A percentile compares a stretch with the other conserved stretches of the same genome.
These are phyloP conservation scores for Eucriotettix oculatus DNA, from an alignment of 2,888 invertebrate species.

Conservation along the genomic window DNA sequence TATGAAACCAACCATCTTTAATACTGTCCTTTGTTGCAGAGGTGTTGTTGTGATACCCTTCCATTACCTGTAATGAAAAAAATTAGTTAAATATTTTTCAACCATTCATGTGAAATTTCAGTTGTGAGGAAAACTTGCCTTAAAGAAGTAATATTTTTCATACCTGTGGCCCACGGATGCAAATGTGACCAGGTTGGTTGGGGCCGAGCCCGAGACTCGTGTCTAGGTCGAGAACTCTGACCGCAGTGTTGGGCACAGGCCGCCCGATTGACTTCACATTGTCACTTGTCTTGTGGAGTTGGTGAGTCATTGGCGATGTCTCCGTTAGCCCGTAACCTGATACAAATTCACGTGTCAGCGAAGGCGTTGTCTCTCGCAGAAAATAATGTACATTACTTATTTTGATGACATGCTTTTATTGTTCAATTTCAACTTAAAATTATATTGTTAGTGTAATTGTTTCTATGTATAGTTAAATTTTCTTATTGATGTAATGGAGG, in stretches of 20 bases:
- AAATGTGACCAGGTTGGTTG: neutral
- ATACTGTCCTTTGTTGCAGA: conserved; percentile 54
- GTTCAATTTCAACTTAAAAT: too few relatives aligned
- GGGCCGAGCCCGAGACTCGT: conserved; percentile 10
- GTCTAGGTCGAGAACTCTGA: conserved; percentile 40
- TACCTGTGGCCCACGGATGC: neutral
- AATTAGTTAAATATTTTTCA: neutral
- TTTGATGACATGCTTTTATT: too few relatives aligned
- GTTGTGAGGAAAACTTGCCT: too few relatives aligned
- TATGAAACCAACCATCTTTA: conserved; percentile 57
- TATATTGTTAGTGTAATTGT: too few relatives aligned
- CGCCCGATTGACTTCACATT: conserved; percentile 31
- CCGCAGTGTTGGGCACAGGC: conserved; percentile 41
- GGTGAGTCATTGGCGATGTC: conserved; percentile 39
- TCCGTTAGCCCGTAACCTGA: conserved; percentile 52
- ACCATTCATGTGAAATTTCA: neutral
- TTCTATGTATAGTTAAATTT: too few relatives aligned
- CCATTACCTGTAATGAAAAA: conserved; percentile 35
- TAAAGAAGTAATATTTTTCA: neutral
- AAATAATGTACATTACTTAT: too few relatives aligned
- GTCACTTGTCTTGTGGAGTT: conserved; percentile 14
- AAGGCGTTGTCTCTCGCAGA: too few relatives aligned
- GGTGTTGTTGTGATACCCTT: conserved; percentile 62
- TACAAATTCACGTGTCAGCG: neutral
- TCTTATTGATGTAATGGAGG: too few relatives aligned